Evolutionary conservation across 1,140 invertebrate species (phyloP).

Genomic region (Wiebesia pumilae): DNA sequence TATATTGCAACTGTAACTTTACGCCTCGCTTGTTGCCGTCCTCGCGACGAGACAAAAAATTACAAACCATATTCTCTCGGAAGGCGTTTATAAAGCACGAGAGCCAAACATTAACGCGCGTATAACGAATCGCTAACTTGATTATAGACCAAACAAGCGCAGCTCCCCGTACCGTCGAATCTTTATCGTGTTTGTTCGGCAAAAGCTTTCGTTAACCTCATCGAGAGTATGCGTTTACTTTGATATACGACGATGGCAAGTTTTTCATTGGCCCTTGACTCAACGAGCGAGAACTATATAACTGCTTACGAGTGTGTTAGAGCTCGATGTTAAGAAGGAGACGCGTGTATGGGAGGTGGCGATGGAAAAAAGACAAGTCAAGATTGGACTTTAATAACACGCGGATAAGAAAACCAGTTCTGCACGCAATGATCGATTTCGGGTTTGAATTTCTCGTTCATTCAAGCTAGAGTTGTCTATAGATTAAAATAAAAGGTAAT

Average conservation of each 20-base stretch:
- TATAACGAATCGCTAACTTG: conserved; percentile 45
- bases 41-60: neutral
- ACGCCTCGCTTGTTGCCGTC: neutral
- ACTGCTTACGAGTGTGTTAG: conserved; percentile 9
- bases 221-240: neutral
- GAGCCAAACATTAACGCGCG: neutral
- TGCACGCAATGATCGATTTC: conserved; percentile 17
- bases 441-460: neutral
- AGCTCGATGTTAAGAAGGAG: neutral
- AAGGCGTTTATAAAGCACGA: conserved; percentile 21
- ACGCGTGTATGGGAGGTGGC: neutral
- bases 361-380: neutral
- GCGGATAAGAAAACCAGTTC: conserved; percentile 22
- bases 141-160: conserved; percentile 26
- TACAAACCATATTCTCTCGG: conserved; percentile 9
- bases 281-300: conserved; percentile 23
- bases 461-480: neutral
- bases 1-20: conserved; percentile 21
- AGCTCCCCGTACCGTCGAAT: conserved; percentile 10
- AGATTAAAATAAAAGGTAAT: neutral
- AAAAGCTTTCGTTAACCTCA: neutral
- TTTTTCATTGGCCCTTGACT: conserved; percentile 14
- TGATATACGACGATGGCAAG: neutral
- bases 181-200: conserved; percentile 31
- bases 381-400: conserved; percentile 22